Evolutionary conservation across 2,113 vertebrate species (phyloP).

Genomic region (Tinamus guttatus): DNA sequence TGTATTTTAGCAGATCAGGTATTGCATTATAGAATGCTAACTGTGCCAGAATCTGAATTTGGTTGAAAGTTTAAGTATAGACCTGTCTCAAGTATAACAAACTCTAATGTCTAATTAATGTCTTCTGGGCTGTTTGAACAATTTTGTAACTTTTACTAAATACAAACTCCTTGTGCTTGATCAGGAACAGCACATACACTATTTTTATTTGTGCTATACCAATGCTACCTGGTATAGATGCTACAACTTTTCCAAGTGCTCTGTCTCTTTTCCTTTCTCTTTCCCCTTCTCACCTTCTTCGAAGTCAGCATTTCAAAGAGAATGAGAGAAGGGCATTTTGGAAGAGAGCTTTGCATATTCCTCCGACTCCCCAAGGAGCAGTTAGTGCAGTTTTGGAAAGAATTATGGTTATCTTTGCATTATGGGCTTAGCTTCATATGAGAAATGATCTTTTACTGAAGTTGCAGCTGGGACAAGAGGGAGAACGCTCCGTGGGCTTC

Average conservation of each 20-base stretch:
- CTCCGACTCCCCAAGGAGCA: background rate
- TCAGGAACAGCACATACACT: conserved; percentile 34
- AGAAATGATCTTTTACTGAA: background rate
- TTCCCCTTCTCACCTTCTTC: background rate
- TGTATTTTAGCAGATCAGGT: background rate
- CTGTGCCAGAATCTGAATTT: background rate
- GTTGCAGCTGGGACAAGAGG: background rate
- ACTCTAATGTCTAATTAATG: conserved; percentile 42
- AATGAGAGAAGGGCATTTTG: background rate
- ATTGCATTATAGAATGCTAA: background rate
- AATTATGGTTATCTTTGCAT: background rate
- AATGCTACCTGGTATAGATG: conserved; percentile 24
- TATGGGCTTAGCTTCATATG: background rate
- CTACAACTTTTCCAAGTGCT: background rate
- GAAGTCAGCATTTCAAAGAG: background rate
- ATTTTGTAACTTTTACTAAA: background rate
- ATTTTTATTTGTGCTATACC: background rate
- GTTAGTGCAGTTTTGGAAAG: background rate
- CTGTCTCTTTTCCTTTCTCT: background rate
- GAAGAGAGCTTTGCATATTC: background rate
- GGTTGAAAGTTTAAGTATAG: background rate
- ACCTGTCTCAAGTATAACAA: background rate
- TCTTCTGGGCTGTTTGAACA: background rate
- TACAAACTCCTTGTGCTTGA: background rate
- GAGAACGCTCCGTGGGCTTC: background rate